Base-by-base conservation (phyloP, 2,888 invertebrate species). In the Coremacera marginata region DNA sequence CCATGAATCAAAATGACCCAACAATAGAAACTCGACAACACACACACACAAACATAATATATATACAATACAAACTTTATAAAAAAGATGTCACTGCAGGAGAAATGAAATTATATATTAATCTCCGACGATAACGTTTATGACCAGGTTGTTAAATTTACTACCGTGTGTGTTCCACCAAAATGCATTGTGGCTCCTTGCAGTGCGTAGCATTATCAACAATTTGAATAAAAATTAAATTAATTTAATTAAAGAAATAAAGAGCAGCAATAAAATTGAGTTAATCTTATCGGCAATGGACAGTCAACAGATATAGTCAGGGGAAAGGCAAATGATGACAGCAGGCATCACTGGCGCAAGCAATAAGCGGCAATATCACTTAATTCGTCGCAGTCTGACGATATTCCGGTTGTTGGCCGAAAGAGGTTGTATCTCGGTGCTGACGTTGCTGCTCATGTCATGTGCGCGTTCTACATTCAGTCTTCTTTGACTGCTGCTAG, bases 211-310 rank as follows among this genome's bases (percentile, higher is more conserved):
- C 57, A 55, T 31, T 65, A 74, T 74, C 76, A 19, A 74, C 72
- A 70, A 77, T 82, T 84, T 87, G 85, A 86, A 87, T 87, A 86
- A 86, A 86, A 86, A 86, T 86, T 85, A 86, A 86, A 86, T 87
- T 86, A 86, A 86, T 87, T 86, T 86, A 87, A 86, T 87, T 86
- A 86, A 84, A 85, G 70, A 80, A 80, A 80, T 86, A 86, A 86
- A 86, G 86, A 86, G 87, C 86, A 84, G 86, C 87, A 83, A 86
- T 86, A 86, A 86, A 86, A 86, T 85, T 86, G 85, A 83, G 82
- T 85, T 87, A 86, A 86, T 86, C 86, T 86, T 86, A 86, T 86
- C 86, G 81, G 82, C 82, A 83, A 83, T 82, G 83, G 85, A 85
- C 85, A 84, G 85, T 44, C 8, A 25, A 22, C 14, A 51, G 51